A percentile compares a stretch with the other conserved stretches of the same genome.
phyloP scores from a whole-genome alignment of 2,888 invertebrate species.

The Molanna angustata region DNA sequence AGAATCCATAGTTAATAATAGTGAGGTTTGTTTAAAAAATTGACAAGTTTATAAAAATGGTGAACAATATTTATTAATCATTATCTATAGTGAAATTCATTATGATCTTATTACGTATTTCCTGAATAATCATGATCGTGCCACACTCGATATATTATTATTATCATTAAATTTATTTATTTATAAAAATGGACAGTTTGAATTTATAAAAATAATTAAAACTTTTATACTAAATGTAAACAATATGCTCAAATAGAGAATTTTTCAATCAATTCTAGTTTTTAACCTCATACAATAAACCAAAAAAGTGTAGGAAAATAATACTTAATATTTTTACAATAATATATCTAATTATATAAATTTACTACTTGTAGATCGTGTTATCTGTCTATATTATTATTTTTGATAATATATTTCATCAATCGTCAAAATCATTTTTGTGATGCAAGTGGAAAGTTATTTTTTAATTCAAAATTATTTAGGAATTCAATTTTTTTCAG shows the following conservation, averaged over 20 bases:
- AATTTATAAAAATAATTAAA: not conserved
- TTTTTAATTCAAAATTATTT: not conserved
- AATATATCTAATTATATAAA: not conserved
- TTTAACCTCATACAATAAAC: not conserved
- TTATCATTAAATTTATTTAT: not conserved
- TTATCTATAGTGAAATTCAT: too few species aligned
- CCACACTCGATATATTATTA: not conserved
- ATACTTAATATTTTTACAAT: constrained; percentile 1
- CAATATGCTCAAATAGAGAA: constrained; percentile 25
- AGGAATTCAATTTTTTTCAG: not conserved
- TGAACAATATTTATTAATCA: too few species aligned
- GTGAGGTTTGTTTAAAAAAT: too few species aligned
- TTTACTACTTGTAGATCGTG: not conserved
- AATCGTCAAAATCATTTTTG: too few species aligned
- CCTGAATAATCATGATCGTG: not conserved
- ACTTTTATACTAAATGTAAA: constrained; percentile 16
- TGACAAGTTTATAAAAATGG: too few species aligned
- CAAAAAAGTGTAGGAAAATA: not conserved
- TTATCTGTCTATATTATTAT: not conserved
- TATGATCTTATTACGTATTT: too few species aligned
- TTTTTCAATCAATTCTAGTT: constrained; percentile 20
- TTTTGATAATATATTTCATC: not conserved
- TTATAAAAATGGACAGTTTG: not conserved
- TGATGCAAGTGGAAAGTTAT: not conserved
- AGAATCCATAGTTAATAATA: too few species aligned